A percentile compares a stretch with the other conserved stretches of the same genome.
These are phyloP conservation scores for Malurus melanocephalus DNA, from an alignment of 2,113 vertebrate species.

Conservation along the genomic window DNA sequence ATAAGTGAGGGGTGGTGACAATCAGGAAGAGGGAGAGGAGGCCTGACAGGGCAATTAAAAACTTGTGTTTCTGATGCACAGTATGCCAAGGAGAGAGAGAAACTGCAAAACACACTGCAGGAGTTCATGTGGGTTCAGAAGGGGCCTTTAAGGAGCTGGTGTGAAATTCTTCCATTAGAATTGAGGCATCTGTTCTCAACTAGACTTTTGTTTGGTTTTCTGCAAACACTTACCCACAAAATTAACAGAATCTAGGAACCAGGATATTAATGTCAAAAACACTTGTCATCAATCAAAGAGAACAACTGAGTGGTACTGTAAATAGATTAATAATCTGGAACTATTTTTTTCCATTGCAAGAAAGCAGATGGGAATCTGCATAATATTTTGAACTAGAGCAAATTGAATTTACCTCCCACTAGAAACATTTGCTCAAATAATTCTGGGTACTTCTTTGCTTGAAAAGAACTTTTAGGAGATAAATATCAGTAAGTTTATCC, in stretches of 20 bases:
- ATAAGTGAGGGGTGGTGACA: neutral
- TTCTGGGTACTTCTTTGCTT: neutral
- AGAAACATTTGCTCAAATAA: neutral
- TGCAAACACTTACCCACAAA: neutral
- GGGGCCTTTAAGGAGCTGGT: neutral
- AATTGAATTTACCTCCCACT: conserved; percentile 5
- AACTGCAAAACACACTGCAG: neutral
- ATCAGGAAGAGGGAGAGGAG: neutral
- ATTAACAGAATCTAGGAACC: neutral
- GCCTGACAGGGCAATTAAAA: neutral
- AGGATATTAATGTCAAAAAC: neutral
- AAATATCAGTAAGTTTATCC: neutral
- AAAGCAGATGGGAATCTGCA: conserved; percentile 21
- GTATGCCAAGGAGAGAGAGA: neutral
- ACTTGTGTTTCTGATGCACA: neutral
- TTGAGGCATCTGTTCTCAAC: neutral
- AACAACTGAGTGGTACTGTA: neutral
- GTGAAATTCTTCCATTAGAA: neutral
- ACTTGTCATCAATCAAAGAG: neutral
- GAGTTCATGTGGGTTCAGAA: neutral
- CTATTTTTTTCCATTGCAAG: neutral
- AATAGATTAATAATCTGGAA: conserved; percentile 6
- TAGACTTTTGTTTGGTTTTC: neutral
- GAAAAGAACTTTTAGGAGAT: neutral
- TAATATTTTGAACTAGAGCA: neutral